Base-by-base conservation (phyloP, 1,140 invertebrate species). In the Drosophila pachea region DNA sequence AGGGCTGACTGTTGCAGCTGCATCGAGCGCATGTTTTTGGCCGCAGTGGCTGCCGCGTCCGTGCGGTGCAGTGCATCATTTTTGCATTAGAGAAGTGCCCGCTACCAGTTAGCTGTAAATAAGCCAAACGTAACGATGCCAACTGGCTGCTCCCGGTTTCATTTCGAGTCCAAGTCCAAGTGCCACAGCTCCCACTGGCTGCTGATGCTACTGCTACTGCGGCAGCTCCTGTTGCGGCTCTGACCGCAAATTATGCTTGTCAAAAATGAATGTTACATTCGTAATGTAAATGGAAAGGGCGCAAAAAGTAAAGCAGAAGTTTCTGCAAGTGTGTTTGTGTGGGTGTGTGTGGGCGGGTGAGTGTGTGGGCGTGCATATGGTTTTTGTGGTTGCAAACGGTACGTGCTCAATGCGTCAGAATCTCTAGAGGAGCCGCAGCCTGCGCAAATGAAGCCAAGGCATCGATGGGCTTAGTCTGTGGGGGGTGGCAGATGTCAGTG, bases 251-350 rank as follows among this genome's bases (percentile, higher is more conserved):
- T 84, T 86, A 84, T 84, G 81, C 81, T 74, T 84, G 81, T 84
- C 81, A 86, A 84, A 84, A 84, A 84, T 86, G 77, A 81, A 86
- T 86, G 81, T 81, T 84, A 78, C 76, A 84, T 77, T 74, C 81
- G 68, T 81, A 84, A 76, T 52, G 76, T 73, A 59, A 61, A 65
- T 73, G 32, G 49, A 72, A 61, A 65, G 58, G 22, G 16, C 8
- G 12, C 8, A 29, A 22, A 47, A 29, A 4, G 22, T 29, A 31
- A 16, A 59, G 49, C 53, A 65, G 68, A 54, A 73, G 43, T 40
- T 55, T 58, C 50, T 50, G 68, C 49, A 8, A 56, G 29, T 62
- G 59, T 33, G 56, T 22, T n/a, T n/a, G 52, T 38, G 12, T 61
- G 45, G 45, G 35, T 22, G 14, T 32, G 40, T 52, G 12, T 60